These are phyloP conservation scores for Hystrix cristata DNA, from an alignment of 2,113 vertebrate species.

Conservation along the genomic window DNA sequence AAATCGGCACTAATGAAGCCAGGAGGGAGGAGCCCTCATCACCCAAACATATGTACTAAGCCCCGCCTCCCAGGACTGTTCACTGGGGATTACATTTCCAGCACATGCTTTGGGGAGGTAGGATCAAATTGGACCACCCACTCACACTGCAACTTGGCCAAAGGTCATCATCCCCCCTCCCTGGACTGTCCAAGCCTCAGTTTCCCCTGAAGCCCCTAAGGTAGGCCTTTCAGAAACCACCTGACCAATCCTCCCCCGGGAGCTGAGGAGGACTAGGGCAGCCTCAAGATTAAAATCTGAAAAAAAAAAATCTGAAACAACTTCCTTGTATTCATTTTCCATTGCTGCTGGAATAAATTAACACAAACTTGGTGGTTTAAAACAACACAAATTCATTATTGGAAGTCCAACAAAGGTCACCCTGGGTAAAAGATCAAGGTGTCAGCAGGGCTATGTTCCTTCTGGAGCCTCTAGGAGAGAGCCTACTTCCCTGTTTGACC, in stretches of 20 bases:
- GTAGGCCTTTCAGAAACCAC: neutral
- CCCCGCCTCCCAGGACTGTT: neutral
- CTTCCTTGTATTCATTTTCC: neutral
- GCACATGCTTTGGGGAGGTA: neutral
- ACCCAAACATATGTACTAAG: neutral
- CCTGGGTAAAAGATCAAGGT: neutral
- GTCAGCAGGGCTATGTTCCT: neutral
- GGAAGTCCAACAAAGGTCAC: neutral
- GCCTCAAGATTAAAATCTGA: neutral
- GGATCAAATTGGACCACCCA: neutral
- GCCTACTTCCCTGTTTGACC: neutral
- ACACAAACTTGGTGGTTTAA: neutral
- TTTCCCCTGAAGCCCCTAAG: neutral
- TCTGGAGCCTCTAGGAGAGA: neutral
- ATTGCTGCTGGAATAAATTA: neutral
- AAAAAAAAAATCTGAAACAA: neutral
- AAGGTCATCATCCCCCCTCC: neutral
- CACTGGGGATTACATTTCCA: neutral
- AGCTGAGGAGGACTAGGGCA: neutral
- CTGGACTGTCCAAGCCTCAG: neutral
- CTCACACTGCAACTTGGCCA: neutral
- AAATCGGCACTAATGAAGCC: neutral
- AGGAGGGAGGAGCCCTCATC: neutral
- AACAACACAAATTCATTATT: neutral
- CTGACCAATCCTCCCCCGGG: neutral